Base-by-base conservation (phyloP, 92 coral and sea anemone species). In the Scolanthus callimorphus region DNA sequence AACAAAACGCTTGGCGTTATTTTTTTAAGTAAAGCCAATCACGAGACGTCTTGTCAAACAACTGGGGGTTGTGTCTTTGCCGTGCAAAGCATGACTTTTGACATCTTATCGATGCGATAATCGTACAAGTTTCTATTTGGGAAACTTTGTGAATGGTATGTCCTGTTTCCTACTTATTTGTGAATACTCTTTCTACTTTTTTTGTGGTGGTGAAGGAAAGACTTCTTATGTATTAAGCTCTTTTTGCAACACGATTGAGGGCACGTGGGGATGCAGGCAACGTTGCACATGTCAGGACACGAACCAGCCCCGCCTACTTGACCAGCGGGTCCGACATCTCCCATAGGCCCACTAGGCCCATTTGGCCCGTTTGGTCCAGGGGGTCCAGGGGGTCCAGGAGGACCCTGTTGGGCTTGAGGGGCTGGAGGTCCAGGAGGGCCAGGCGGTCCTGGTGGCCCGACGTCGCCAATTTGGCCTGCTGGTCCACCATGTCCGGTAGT, bases 391-490 rank as follows among this genome's bases (percentile, higher is more conserved):
- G 87, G 80, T 70, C 97, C 95, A 25, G 90, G 95, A 10, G 81
- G 30, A 25, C 97, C 97, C 52, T 94, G 94, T 15, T 80, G 91
- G 13, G 94, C 97, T 13, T 78, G 73, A 31, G 86, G 79, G 44
- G 94, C 97, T 1, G 77, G 25, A 25, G 81, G 78, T 48, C 97
- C 97, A 3, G 85, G 79, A 27, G 94, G 94, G 60, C 97, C 97
- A 38, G 97, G 97, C 39, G 82, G 91, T 22, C 88, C 67, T 51
- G 95, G 90, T 39, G 85, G 91, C 51, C 97, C 97, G 49, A 83
- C 1, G 84, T 79, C 1, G 66, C 47, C 0, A 83, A 90, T 83
- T 48, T 85, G 92, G 76, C 96, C 96, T 17, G 92, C 81, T n/a
- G 77, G 69, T 29, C 88, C 79, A 53, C 80, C 57, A 11, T 20